Conservation (phyloP, 2,888 invertebrate genomes). For the Ormyrus labotus region DNA sequence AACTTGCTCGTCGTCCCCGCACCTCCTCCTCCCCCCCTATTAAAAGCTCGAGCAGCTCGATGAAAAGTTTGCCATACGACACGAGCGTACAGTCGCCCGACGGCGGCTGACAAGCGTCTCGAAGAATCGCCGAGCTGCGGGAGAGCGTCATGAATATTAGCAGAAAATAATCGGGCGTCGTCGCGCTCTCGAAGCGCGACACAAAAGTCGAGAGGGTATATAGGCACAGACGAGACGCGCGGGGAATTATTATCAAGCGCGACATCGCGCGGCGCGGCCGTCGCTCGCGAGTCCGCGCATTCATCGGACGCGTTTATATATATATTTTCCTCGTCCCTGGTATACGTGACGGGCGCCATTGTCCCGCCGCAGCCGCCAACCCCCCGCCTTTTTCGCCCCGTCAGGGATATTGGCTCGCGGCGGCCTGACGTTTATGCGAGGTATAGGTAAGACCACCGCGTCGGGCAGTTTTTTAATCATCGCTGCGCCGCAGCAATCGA, state of each 20-base stretch:
- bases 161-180: too few species aligned
- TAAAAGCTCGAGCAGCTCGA: too few species aligned
- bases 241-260: background rate
- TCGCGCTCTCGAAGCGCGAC: background rate
- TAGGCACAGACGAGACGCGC: background rate
- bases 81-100: too few species aligned
- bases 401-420: constrained; percentile 22
- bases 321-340: background rate
- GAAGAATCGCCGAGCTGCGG: too few species aligned
- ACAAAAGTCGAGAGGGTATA: background rate
- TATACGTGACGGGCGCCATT: background rate
- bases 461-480: too few species aligned
- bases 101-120: too few species aligned
- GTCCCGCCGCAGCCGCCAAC: background rate
- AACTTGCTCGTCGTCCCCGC: too few species aligned
- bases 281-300: background rate
- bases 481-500: too few species aligned
- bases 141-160: too few species aligned
- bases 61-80: too few species aligned
- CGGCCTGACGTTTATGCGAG: background rate
- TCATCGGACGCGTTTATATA: background rate
- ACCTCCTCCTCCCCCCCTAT: too few species aligned
- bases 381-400: background rate
- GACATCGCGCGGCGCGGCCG: background rate
- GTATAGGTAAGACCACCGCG: too few species aligned